A percentile compares a stretch with the other conserved stretches of the same genome.
Conservation (phyloP, 2,113 vertebrate genomes). For the Lucifuga dentata region DNA sequence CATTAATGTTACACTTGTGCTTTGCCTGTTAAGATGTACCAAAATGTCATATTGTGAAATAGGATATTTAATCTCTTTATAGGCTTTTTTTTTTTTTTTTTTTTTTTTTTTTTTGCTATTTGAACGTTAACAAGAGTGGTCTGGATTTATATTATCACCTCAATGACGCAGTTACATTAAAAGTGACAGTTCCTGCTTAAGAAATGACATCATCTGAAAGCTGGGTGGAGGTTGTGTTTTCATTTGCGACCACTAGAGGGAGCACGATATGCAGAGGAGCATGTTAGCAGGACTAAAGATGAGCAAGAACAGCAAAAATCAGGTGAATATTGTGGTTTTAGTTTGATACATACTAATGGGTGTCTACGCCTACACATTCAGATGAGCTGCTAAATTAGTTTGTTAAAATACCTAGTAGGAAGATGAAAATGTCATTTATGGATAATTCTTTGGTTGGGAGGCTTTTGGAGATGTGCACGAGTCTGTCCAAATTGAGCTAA, state of each 20-base stretch:
- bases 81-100: too few species aligned
- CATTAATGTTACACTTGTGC: too few species aligned
- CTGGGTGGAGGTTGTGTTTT: constrained; percentile 19
- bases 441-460: constrained; percentile 4
- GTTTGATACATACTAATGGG: constrained; percentile 18
- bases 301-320: constrained; percentile 8
- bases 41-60: too few species aligned
- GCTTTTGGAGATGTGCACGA: too few species aligned
- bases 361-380: constrained; percentile 21
- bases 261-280: constrained; percentile 6
- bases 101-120: neutral
- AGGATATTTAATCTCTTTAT: too few species aligned
- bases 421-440: neutral
- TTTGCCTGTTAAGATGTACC: too few species aligned
- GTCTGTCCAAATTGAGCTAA: too few species aligned
- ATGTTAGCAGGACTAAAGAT: neutral
- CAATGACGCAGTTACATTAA: constrained; percentile 27
- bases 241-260: constrained; percentile 29
- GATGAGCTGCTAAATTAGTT: constrained; percentile 31
- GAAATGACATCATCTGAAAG: constrained; percentile 43
- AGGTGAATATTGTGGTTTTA: constrained; percentile 46
- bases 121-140: neutral
- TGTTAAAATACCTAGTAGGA: constrained; percentile 9
- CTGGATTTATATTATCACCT: neutral
- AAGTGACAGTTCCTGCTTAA: constrained; percentile 17